Conservation (phyloP, 37 sponge, comb jelly and placozoan genomes). For the Bolinopsis microptera region DNA sequence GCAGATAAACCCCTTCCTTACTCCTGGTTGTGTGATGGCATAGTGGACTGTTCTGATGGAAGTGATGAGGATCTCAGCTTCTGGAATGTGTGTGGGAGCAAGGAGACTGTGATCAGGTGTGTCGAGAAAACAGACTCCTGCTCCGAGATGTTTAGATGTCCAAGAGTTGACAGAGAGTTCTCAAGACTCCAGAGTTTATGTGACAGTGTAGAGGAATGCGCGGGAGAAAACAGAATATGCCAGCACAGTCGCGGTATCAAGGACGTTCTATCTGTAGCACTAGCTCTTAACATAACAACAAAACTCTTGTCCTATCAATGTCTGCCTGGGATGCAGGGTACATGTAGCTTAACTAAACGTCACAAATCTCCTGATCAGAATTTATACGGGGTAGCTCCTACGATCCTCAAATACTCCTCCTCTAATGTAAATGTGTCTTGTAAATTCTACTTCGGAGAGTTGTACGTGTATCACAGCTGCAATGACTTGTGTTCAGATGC, state of each 20-base stretch:
- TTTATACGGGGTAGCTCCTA: background rate
- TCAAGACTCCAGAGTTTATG: background rate
- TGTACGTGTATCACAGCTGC: background rate
- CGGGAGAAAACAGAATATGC: background rate
- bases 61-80: background rate
- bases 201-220: background rate
- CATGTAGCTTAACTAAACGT: background rate
- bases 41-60: background rate
- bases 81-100: background rate
- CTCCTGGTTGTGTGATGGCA: background rate
- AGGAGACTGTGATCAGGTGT: background rate
- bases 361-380: background rate
- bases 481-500: background rate
- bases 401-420: background rate
- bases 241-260: background rate
- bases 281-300: background rate
- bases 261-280: background rate
- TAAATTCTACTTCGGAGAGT: background rate
- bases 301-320: background rate
- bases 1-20: background rate
- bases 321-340: background rate
- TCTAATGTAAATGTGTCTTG: background rate
- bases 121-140: background rate
- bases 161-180: background rate
- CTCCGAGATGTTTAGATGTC: background rate